Base-by-base conservation (phyloP, 2,797 vertebrate genomes). In the Odontamblyopus lacepedii region DNA sequence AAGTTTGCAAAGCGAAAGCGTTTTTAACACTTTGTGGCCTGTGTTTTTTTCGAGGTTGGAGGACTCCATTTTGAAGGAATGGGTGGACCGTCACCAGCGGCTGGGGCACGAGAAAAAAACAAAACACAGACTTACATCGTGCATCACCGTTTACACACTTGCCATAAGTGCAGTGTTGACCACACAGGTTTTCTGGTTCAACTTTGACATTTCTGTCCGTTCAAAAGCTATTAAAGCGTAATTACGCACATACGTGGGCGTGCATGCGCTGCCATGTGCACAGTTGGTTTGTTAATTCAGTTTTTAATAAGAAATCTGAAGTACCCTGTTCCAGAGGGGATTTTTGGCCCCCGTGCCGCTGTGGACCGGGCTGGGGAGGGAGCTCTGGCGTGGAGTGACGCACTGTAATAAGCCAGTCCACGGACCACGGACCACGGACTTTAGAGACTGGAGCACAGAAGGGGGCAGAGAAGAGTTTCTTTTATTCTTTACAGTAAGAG, bases 61-160 rank as follows among this genome's bases (percentile, higher is more conserved):
- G 79, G 80, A 94, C 93, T 95, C 94, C 94, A 95, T 95, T 94
- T 95, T 95, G 93, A 92, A 90, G 89, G 80, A 82, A 66, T 48
- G 44, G 63, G 63, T 63, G 41, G 44, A 44, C 44, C 41, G 63
- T 23, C 41, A 65, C 63, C 15, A 18, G 23, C 23, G 63, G 23
- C 32, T 26, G 32, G 23, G 35, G 29, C 32, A 41, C 62, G 8
- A 41, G 32, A 41, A n/a, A 62, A 62, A 38, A 32, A 32, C 56
- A 16, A 11, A 60, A 29, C 12, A 48, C 44, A 48, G 12, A 13
- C 30, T 16, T 29, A 16, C 6, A 32, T 9, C 19, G 13, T 19
- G 5, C 9, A 18, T 55, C 27, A 27, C 4, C 35, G 2, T 15
- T 12, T n/a, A 4, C 32, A 63, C 19, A 7, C 16, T 6, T 5